A percentile compares a stretch with the other conserved stretches of the same genome.
These are phyloP conservation scores for Drosophila rhopaloa DNA, from an alignment of 1,140 invertebrate genomes.

Conservation along the genomic window DNA sequence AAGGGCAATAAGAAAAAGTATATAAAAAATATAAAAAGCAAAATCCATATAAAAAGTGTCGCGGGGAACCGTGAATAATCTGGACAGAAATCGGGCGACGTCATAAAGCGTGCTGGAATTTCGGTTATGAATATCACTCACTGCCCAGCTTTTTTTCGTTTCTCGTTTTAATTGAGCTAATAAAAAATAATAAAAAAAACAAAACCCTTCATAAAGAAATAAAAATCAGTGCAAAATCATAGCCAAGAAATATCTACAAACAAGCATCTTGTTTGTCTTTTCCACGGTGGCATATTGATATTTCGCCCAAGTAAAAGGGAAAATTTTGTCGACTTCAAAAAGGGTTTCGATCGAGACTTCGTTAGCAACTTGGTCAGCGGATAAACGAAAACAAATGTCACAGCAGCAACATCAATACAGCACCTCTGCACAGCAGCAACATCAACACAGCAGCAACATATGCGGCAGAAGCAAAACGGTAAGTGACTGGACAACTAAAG, in stretches of 20 bases:
- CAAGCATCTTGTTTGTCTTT: slow-evolving; percentile 68
- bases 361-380: slow-evolving; percentile 62
- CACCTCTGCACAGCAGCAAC: slow-evolving; percentile 3
- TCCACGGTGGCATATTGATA: slow-evolving; percentile 71
- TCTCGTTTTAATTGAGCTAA: slow-evolving; percentile 68
- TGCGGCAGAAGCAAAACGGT: slow-evolving; percentile 46
- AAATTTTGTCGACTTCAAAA: slow-evolving; percentile 43
- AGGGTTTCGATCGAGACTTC: slow-evolving; percentile 45
- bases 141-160: slow-evolving; percentile 15
- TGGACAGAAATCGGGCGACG: slow-evolving; percentile 56
- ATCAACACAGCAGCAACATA: slow-evolving; percentile 52
- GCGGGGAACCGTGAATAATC: slow-evolving; percentile 44
- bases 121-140: slow-evolving; percentile 64
- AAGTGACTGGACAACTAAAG: slow-evolving; percentile 66
- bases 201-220: slow-evolving; percentile 60
- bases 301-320: slow-evolving; percentile 34
- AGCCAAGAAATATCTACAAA: slow-evolving; percentile 16
- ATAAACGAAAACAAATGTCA: slow-evolving; percentile 49
- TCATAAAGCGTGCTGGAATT: slow-evolving; percentile 82
- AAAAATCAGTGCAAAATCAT: slow-evolving; percentile 61
- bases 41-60: slow-evolving; percentile 27
- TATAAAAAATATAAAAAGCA: slow-evolving; percentile 26
- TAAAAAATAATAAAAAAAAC: slow-evolving; percentile 69
- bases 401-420: slow-evolving; percentile 9
- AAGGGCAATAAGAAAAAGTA: slow-evolving; percentile 51